Evolutionary conservation across 2,113 vertebrate species (phyloP).

Genomic region (Hemiscyllium ocellatum): DNA sequence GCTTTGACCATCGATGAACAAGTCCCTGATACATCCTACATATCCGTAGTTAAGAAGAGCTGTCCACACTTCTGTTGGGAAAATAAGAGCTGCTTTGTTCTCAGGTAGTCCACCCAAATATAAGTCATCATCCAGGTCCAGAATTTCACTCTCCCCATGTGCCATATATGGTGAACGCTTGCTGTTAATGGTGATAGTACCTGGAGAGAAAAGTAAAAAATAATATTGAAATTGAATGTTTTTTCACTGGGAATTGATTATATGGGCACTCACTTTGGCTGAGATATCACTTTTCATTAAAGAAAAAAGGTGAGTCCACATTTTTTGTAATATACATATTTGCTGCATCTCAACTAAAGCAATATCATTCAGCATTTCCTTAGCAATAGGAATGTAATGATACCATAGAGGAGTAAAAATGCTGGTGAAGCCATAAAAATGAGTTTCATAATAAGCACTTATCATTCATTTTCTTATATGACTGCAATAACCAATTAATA

Average conservation of each 20-base stretch:
- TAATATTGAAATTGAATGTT: constrained; percentile 5
- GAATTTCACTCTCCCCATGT: constrained; percentile 92
- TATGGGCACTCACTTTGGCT: neutral
- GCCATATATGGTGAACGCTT: constrained; percentile 86
- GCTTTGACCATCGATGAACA: constrained; percentile 95
- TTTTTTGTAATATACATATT: too few relatives aligned
- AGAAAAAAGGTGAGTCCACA: neutral
- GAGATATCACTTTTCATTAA: neutral
- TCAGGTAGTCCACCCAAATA: constrained; percentile 93
- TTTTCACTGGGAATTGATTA: neutral
- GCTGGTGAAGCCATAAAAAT: neutral
- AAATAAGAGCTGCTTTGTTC: constrained; percentile 84
- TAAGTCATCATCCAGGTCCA: constrained; percentile 90
- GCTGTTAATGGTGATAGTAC: constrained; percentile 93
- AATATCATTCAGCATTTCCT: neutral
- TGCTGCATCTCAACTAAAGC: neutral
- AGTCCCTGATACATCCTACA: constrained; percentile 93
- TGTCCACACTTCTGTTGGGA: constrained; percentile 96
- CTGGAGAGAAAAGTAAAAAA: constrained; percentile 50
- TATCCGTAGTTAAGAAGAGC: constrained; percentile 96
- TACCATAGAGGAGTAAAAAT: neutral
- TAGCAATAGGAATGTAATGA: neutral
- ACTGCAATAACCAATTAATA: neutral
- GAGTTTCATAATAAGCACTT: neutral
- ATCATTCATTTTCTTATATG: too few relatives aligned